Conservation (phyloP, 2,888 invertebrate genomes). For the Hanleya hanleyi region DNA sequence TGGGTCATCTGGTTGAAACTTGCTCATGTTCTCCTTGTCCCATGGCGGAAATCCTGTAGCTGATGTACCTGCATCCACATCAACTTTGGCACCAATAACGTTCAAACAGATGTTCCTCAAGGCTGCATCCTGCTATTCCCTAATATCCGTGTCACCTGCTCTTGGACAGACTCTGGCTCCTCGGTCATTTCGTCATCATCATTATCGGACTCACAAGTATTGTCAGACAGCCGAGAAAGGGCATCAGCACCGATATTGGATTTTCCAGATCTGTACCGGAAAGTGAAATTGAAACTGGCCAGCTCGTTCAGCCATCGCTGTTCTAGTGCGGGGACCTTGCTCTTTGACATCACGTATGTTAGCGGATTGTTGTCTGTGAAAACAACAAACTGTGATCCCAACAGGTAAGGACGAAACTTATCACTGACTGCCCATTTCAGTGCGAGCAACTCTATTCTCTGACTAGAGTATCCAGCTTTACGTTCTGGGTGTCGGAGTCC, state of each 20-base stretch:
- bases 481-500: conserved; percentile 15
- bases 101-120: too few species aligned
- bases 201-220: too few species aligned
- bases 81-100: too few species aligned
- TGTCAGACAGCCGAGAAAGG: conserved; percentile 14
- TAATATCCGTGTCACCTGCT: too few species aligned
- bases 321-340: conserved; percentile 25
- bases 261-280: conserved; percentile 17
- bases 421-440: conserved; percentile 39
- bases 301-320: conserved; percentile 34
- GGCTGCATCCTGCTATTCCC: too few species aligned
- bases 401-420: conserved; percentile 29
- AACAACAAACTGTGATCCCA: conserved; percentile 22
- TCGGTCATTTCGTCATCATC: too few species aligned
- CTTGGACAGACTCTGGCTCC: too few species aligned
- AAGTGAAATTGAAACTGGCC: conserved; percentile 21
- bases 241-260: conserved; percentile 21
- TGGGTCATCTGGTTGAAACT: background rate
- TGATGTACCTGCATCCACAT: too few species aligned
- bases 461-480: conserved; percentile 28
- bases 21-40: background rate
- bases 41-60: background rate
- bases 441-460: conserved; percentile 35
- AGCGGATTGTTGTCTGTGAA: conserved; percentile 27
- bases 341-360: conserved; percentile 15